phyloP scores from a whole-genome alignment of 2,113 vertebrate genomes.

The Choloepus hoffmanni region DNA sequence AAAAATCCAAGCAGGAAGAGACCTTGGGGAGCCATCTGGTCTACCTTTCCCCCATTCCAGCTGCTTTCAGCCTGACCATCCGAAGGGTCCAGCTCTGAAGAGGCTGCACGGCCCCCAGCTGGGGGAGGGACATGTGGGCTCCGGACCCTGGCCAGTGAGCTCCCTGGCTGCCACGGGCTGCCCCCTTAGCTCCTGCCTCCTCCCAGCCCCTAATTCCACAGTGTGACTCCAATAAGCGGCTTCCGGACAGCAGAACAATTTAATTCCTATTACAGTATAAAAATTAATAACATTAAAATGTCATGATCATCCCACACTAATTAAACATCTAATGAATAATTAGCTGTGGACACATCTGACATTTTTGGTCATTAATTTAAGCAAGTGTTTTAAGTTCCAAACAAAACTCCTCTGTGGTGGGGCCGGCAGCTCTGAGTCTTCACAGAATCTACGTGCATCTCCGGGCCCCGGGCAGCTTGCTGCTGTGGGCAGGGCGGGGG shows the following conservation, averaged over 20 bases:
- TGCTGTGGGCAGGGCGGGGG: rapidly evolving
- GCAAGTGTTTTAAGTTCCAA: slow-evolving; percentile 85
- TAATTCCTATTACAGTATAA: slow-evolving; percentile 85
- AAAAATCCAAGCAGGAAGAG: neutral
- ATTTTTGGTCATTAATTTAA: slow-evolving; percentile 96
- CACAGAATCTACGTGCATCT: rapidly evolving
- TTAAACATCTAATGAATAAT: slow-evolving; percentile 98
- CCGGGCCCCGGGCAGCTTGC: neutral
- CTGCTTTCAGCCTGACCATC: neutral
- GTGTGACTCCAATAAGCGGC: slow-evolving; percentile 22
- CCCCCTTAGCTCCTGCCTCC: neutral
- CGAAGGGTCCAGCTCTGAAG: neutral
- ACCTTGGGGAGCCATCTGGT: neutral
- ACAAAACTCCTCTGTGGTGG: slow-evolving; percentile 75
- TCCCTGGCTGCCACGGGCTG: neutral
- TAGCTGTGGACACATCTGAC: slow-evolving; percentile 95
- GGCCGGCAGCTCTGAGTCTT: neutral
- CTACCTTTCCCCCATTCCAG: neutral
- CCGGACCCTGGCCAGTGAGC: neutral
- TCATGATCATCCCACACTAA: slow-evolving; percentile 94
- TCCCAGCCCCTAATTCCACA: neutral
- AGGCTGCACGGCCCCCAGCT: neutral
- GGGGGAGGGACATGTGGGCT: neutral
- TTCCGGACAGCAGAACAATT: slow-evolving; percentile 74
- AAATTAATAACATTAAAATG: slow-evolving; percentile 94